Percentiles rank a stretch among this genome's conserved stretches.
Evolutionary conservation across 2,888 invertebrate species (phyloP).

Genomic region (Dendrolimus pini): DNA sequence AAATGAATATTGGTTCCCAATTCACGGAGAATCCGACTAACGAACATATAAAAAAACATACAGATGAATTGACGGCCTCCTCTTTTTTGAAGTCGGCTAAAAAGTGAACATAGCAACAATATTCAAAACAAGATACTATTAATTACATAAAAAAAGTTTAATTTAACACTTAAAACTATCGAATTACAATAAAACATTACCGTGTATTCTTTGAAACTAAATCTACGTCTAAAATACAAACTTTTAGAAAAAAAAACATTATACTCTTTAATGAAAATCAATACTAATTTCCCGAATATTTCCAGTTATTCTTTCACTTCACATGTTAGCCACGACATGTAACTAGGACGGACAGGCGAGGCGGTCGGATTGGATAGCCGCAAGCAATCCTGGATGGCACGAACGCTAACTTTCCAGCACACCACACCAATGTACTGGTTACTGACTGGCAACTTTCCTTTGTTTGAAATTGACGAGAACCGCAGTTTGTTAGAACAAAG

Average conservation of each 20-base stretch:
- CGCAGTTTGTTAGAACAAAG: not conserved
- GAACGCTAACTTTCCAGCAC: not conserved
- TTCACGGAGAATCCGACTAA: too few relatives aligned
- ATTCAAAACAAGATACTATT: too few relatives aligned
- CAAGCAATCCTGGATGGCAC: not conserved
- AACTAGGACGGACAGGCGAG: not conserved
- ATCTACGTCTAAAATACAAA: too few relatives aligned
- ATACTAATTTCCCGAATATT: not conserved
- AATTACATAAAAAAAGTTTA: too few relatives aligned
- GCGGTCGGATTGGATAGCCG: not conserved
- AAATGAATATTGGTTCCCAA: too few relatives aligned
- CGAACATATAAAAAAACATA: too few relatives aligned
- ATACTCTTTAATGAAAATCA: conserved; percentile 1
- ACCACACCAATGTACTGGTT: not conserved
- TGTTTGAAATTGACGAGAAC: not conserved
- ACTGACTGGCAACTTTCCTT: not conserved
- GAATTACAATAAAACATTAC: too few relatives aligned
- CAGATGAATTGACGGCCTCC: too few relatives aligned
- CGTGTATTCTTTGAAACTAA: too few relatives aligned
- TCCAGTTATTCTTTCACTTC: not conserved
- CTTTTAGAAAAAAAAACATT: conserved; percentile 10
- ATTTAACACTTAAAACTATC: too few relatives aligned
- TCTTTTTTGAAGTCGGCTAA: too few relatives aligned
- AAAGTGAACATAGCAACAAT: too few relatives aligned
- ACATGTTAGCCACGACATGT: not conserved